phyloP scores from a whole-genome alignment of 2,113 vertebrate species.

The Copsychus sechellarum region DNA sequence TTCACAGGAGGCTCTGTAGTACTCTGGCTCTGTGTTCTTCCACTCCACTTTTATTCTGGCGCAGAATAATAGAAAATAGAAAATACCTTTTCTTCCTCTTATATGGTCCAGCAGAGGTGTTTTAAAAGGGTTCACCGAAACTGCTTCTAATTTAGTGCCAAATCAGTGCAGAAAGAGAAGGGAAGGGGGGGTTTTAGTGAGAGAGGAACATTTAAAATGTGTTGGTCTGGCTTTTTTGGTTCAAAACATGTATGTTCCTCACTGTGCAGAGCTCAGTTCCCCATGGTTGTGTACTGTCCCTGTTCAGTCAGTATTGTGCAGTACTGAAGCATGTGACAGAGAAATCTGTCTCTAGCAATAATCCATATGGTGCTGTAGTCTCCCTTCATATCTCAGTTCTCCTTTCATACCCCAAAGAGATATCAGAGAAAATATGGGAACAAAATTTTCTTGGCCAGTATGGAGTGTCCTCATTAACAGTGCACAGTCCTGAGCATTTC shows the following conservation, averaged over 20 bases:
- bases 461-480: background rate
- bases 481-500: background rate
- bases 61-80: background rate
- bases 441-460: background rate
- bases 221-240: background rate
- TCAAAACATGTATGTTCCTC: background rate
- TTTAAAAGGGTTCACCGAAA: background rate
- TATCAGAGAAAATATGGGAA: background rate
- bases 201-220: background rate
- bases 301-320: background rate
- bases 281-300: fast-evolving
- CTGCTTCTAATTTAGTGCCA: background rate
- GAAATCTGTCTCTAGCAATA: background rate
- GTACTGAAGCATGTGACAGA: background rate
- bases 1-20: background rate
- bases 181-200: background rate
- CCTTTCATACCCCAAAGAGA: background rate
- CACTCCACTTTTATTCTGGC: background rate
- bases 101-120: background rate
- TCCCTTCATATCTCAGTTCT: background rate
- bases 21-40: background rate
- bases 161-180: background rate
- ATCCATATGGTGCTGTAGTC: background rate
- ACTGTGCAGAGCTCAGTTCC: background rate
- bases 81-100: background rate